Evolutionary conservation across 2,888 invertebrate species (phyloP), one percentile per base, ranked within the genome.

Genomic region (Leptopilina myrica): DNA sequence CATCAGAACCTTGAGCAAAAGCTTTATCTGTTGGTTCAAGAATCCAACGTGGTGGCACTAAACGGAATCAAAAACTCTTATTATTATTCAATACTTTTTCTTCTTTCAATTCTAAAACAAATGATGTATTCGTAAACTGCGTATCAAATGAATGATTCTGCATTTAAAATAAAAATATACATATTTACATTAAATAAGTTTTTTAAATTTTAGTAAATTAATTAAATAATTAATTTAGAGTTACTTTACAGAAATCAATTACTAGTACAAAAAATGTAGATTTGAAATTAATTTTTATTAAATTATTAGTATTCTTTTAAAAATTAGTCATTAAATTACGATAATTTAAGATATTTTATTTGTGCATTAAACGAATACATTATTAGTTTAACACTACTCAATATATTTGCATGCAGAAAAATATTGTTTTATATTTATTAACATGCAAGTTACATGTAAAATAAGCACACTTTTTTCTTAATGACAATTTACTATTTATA

Each of bases 1-100:
- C 97, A 92, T 97, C 97, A 86, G 97, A 97, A 86, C 98, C 97
- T 93, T 98, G 97, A 85, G 98, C 97, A 93, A 98, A 98, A 88
- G 98, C 97, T 93, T 97, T 97, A 92, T 98, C 98, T 90, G 97
- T 97, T 78, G 98, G 98, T 92, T 98, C 97, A 89, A 98, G 93
- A 92, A 97, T 98, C 98, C 98, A 98, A 92, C 98, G 97, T 84
- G 98, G 98, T 88, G 98, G 98, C 90, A 98, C 98, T 98, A 95
- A 93, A 87, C 82, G 86, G 95, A 76, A 26, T 94, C 85, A 86
- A 77, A 85, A 80, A 85, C 80, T 78, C 66, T 73, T 78, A 73
- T 86, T 87, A 83, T 80, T 85, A 77, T 69, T 73, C 82, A 82
- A 82, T 82, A 81, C 79, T 76, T 79, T 76, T 64, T 49, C 33